These are phyloP conservation scores for Trachelus tabidus DNA, from an alignment of 2,888 invertebrate species.

Conservation along the genomic window DNA sequence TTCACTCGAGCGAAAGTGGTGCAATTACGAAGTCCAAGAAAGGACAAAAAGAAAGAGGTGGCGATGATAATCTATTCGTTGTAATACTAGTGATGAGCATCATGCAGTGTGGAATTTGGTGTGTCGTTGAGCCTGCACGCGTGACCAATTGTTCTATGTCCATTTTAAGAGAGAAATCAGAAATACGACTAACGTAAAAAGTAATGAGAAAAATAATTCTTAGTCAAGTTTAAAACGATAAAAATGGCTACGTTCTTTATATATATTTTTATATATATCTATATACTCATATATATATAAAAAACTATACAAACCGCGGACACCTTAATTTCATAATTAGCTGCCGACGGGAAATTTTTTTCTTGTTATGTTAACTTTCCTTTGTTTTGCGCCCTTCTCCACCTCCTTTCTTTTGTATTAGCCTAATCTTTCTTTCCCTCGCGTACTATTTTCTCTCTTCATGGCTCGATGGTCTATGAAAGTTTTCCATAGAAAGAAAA, in stretches of 20 bases:
- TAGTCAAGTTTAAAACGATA: slow-evolving; percentile 48
- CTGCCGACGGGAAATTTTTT: slow-evolving; percentile 41
- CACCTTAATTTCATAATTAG: slow-evolving; percentile 44
- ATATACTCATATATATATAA: slow-evolving; percentile 33
- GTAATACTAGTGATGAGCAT: slow-evolving; percentile 63
- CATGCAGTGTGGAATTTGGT: slow-evolving; percentile 38
- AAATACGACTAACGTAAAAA: slow-evolving; percentile 29
- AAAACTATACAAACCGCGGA: slow-evolving; percentile 54
- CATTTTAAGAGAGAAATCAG: slow-evolving; percentile 15
- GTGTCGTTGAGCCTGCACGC: slow-evolving; percentile 8
- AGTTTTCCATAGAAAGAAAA: background rate
- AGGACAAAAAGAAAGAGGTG: slow-evolving; percentile 37
- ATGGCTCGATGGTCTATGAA: background rate
- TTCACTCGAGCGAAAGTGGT: background rate
- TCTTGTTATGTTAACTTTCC: slow-evolving; percentile 23
- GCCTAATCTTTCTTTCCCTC: slow-evolving; percentile 13
- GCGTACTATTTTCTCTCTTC: slow-evolving; percentile 8
- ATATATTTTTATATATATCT: background rate
- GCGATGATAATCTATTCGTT: slow-evolving; percentile 58
- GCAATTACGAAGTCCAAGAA: slow-evolving; percentile 13
- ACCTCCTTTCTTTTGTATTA: background rate
- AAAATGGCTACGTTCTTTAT: slow-evolving; percentile 47
- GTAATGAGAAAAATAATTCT: slow-evolving; percentile 51
- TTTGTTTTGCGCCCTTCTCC: background rate
- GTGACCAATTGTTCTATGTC: slow-evolving; percentile 6